These are phyloP conservation scores for Lingula anatina DNA, from an alignment of 2,888 invertebrate genomes.

Conservation along the genomic window DNA sequence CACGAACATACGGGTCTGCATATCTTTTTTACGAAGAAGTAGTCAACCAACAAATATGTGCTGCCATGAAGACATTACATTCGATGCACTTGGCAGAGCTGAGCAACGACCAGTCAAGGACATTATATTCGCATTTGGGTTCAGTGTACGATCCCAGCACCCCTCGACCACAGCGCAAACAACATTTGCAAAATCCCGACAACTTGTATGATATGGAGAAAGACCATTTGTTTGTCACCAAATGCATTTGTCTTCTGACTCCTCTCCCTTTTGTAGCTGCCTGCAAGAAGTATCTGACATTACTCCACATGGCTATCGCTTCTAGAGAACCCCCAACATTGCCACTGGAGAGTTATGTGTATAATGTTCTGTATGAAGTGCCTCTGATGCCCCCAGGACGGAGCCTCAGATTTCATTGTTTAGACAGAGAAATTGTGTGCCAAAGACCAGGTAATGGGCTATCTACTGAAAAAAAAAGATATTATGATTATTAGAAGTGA, in stretches of 20 bases:
- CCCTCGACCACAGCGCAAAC: constrained; percentile 4
- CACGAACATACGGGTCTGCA: constrained; percentile 88
- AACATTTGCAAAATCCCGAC: neutral
- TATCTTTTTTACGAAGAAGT: constrained; percentile 96
- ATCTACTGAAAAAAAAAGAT: neutral
- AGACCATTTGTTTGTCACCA: constrained; percentile 91
- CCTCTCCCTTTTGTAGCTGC: constrained; percentile 70
- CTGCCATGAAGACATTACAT: constrained; percentile 92
- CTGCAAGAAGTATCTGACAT: constrained; percentile 32
- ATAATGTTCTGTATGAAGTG: constrained; percentile 91
- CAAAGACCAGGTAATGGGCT: constrained; percentile 44
- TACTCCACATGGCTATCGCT: constrained; percentile 31
- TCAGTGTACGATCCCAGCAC: constrained; percentile 36
- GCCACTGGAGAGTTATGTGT: constrained; percentile 86
- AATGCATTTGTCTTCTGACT: constrained; percentile 88
- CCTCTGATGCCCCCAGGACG: constrained; percentile 84
- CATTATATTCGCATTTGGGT: constrained; percentile 48
- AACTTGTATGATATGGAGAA: constrained; percentile 77
- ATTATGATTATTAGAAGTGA: neutral
- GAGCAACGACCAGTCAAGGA: constrained; percentile 21
- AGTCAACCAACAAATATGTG: constrained; percentile 83
- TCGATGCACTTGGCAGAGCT: constrained; percentile 56
- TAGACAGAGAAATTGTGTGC: constrained; percentile 37
- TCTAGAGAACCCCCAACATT: constrained; percentile 36
- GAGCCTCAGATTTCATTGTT: constrained; percentile 66